phyloP scores from a whole-genome alignment of 2,797 vertebrate species.

The Enteromius unitaeniatus region DNA sequence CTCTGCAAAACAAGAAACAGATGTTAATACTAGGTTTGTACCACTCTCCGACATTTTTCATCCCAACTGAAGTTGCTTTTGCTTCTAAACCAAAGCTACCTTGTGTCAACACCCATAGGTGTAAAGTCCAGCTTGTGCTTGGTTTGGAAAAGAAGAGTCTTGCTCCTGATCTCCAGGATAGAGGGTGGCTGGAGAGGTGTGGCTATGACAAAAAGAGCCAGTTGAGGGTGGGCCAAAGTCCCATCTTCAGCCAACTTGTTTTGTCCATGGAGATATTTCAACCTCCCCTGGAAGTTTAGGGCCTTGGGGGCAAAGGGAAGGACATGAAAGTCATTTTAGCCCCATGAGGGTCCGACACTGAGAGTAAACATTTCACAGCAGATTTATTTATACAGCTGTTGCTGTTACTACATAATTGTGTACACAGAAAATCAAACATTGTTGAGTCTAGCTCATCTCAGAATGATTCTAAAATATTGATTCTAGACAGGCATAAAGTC shows the following conservation, averaged over 20 bases:
- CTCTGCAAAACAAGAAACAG: conserved; percentile 65
- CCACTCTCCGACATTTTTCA: not conserved
- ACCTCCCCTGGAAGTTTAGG: conserved; percentile 79
- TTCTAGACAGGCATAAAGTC: not conserved
- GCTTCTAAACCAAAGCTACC: conserved; percentile 65
- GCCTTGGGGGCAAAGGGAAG: conserved; percentile 68
- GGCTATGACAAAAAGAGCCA: conserved; percentile 81
- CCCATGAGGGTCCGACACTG: not conserved
- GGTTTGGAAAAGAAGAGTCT: conserved; percentile 83
- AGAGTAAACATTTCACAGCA: not conserved
- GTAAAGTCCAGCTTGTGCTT: conserved; percentile 89
- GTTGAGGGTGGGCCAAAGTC: conserved; percentile 69
- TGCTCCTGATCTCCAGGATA: conserved; percentile 82
- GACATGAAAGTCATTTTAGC: not conserved
- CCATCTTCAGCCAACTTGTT: conserved; percentile 67
- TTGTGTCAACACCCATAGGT: conserved; percentile 77
- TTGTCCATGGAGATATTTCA: conserved; percentile 82
- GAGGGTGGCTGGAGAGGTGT: conserved; percentile 79
- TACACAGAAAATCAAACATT: not conserved
- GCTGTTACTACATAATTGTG: not conserved
- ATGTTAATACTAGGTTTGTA: not conserved
- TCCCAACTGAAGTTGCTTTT: not conserved
- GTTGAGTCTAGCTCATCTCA: not conserved
- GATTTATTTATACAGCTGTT: conserved; percentile 24
- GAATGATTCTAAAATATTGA: not conserved